Evolutionary conservation across 2,888 invertebrate species (phyloP).

Genomic region (Zeuzera pyrina): DNA sequence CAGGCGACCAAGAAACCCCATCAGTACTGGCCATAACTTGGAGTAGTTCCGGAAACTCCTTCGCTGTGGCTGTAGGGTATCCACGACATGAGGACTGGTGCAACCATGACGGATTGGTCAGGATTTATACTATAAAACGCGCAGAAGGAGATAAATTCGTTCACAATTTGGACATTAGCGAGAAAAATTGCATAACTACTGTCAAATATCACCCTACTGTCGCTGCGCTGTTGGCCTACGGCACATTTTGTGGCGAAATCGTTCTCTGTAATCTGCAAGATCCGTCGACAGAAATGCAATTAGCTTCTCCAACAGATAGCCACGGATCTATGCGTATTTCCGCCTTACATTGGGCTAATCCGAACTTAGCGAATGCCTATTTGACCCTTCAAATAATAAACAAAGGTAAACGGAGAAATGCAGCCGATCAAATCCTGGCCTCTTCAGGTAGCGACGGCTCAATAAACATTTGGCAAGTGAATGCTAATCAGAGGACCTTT

Average conservation of each 20-base stretch:
- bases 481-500: slow-evolving; percentile 35
- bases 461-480: slow-evolving; percentile 52
- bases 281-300: slow-evolving; percentile 24
- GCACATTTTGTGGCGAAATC: slow-evolving; percentile 48
- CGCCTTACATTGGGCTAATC: slow-evolving; percentile 44
- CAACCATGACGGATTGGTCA: slow-evolving; percentile 43
- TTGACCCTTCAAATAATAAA: slow-evolving; percentile 40
- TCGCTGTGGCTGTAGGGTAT: slow-evolving; percentile 46
- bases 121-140: slow-evolving; percentile 41
- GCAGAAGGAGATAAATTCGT: slow-evolving; percentile 63
- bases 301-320: slow-evolving; percentile 40
- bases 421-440: slow-evolving; percentile 42
- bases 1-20: slow-evolving; percentile 36
- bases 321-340: slow-evolving; percentile 46
- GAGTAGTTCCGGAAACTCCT: slow-evolving; percentile 48
- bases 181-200: slow-evolving; percentile 49
- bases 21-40: slow-evolving; percentile 42
- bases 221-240: slow-evolving; percentile 47
- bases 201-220: slow-evolving; percentile 44
- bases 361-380: slow-evolving; percentile 33
- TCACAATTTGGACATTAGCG: slow-evolving; percentile 37
- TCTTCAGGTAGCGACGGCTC: slow-evolving; percentile 40
- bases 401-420: slow-evolving; percentile 41
- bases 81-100: slow-evolving; percentile 54
- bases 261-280: slow-evolving; percentile 43